Base-by-base conservation (phyloP, 2,797 vertebrate genomes). In the Echeneis naucrates region DNA sequence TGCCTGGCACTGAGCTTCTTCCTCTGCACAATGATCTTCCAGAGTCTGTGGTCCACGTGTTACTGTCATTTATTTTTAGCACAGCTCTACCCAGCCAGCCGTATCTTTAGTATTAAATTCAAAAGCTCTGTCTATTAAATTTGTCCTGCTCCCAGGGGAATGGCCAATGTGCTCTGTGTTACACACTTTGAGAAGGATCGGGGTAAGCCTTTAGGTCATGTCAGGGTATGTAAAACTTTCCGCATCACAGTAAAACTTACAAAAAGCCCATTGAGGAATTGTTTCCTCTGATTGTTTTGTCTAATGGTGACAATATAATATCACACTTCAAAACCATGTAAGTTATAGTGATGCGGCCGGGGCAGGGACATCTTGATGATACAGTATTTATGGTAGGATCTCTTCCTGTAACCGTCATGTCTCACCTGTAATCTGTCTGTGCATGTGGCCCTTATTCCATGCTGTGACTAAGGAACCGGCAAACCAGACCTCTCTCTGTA, bases 61-160 rank as follows among this genome's bases (percentile, higher is more conserved):
- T 73, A 72, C 75, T 80, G 17, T 80, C 56, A 55, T 77, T 74
- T 73, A 73, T 78, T 71, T 73, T 77, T 67, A 76, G 79, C 66
- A 54, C 16, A 2, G 52, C 69, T 64, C 71, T 50, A 13, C 42
- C 45, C 73, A 80, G 33, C 40, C 70, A 68, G 47, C 71, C 33
- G 2, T 44, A 32, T 42, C 50, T 38, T 26, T 4, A 16, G 42
- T 68, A 65, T 76, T 55, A 57, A 32, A 87, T 77, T 71, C 56
- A 79, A 60, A 77, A 75, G 45, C 42, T 61, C 33, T 76, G 40
- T 30, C 59, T 76, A 23, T 82, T 5, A 79, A 50, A 80, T 21
- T 38, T 45, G 16, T 70, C 40, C 58, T 52, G 23, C 40, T 58
- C 47, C 35, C 16, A 19, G 54, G 61, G 8, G 21, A 58, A 27